phyloP scores from a whole-genome alignment of 1,140 invertebrate genomes.

The Drosophila malerkotliana region DNA sequence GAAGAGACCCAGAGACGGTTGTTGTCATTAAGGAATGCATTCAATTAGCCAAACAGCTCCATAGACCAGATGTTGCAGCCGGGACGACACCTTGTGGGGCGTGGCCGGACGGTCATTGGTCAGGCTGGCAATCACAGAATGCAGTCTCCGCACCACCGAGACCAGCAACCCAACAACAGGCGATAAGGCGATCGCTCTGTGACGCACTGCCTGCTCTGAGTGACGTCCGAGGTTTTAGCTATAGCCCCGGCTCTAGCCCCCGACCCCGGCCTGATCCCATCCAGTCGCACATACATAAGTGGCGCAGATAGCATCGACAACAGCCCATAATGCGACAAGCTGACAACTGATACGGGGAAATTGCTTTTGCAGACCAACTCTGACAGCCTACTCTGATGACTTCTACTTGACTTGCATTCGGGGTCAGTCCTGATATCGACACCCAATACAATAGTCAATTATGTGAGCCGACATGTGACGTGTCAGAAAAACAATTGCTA shows the following conservation, averaged over 20 bases:
- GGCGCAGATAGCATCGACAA: constrained; percentile 23
- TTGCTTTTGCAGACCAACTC: constrained; percentile 37
- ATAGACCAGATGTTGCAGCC: not conserved
- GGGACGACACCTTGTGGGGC: constrained; percentile 9
- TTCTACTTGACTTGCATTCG: constrained; percentile 30
- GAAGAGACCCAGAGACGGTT: constrained; percentile 1
- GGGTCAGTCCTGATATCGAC: not conserved
- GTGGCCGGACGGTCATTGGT: constrained; percentile 24
- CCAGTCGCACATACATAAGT: constrained; percentile 1
- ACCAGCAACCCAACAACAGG: not conserved
- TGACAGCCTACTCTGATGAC: constrained; percentile 26
- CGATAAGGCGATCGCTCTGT: constrained; percentile 36
- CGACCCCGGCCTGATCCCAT: constrained; percentile 3
- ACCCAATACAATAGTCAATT: constrained; percentile 2
- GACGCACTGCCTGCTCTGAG: constrained; percentile 37
- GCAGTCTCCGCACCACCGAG: constrained; percentile 5
- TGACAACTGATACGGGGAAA: constrained; percentile 37
- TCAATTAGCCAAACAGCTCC: constrained; percentile 40
- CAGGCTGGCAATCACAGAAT: constrained; percentile 6
- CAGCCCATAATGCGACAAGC: constrained; percentile 21
- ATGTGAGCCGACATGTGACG: constrained; percentile 6
- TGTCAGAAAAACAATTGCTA: constrained; percentile 15
- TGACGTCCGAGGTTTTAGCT: constrained; percentile 28
- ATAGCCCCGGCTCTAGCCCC: constrained; percentile 3
- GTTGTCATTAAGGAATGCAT: constrained; percentile 41